Base-by-base conservation (phyloP, 2,888 invertebrate genomes). In the Glyphotaelius pellucidus region DNA sequence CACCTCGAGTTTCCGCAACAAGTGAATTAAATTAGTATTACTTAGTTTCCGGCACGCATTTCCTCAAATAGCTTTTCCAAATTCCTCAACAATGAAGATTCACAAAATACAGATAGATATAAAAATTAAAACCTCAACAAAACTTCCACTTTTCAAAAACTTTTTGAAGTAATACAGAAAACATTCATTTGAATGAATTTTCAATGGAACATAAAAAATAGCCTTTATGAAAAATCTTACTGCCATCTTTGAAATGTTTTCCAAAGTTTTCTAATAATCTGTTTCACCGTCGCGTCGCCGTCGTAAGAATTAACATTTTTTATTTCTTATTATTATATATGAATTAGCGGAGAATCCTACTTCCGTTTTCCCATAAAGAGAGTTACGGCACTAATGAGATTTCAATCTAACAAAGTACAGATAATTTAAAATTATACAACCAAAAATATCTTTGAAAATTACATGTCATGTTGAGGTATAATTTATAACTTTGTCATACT, bases 31-130 rank as follows among this genome's bases (percentile, higher is more conserved):
- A 32, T 32, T 32, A 25, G 32, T 31, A 32, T 83, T 86, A 15
- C 86, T 42, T 42, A 30, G 42, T 42, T 86, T 86, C 86, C 86
- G 38, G 42, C 86, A 86, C 42, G 86, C 86, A 38, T 67, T 67
- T 67, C 67, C 67, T 67, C 25, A 25, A 67, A 25, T 67, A n/a
- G 25, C 67, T 67, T 67, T 67, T 67, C 25, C 3, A 25, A 67
- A 67, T 67, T 67, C 67, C n/a, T 67, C 1, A 67, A 25, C 9
- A 67, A 67, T n/a, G 67, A n/a, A 9, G 9, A 67, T 67, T 67
- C n/a, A 67, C n/a, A 67, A n/a, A 67, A 25, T 19, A 25, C n/a
- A 1, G 7, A 52, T 67, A 7, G 0, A 52, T 19, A 19, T 52
- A 0, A 67, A 67, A n/a, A 67, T 67, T 67, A 67, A 67, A 67